Conservation (phyloP, 2,113 vertebrate genomes). For the Forbesichthys agassizii region DNA sequence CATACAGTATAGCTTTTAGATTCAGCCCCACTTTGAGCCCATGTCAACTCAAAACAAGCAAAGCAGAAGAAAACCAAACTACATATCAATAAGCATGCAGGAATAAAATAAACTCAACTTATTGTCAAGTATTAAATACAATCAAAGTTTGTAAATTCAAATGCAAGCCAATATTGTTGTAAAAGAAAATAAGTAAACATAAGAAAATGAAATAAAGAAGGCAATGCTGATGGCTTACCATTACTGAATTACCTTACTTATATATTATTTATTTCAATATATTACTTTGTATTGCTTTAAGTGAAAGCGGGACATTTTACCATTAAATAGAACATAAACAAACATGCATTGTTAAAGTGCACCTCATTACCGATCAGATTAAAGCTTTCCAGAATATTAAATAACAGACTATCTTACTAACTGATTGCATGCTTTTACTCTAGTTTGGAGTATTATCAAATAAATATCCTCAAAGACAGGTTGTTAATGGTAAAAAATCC, state of each 20-base stretch:
- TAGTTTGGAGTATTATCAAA: conserved; percentile 14
- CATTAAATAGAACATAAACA: conserved; percentile 52
- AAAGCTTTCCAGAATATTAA: conserved; percentile 15
- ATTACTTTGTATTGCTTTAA: conserved; percentile 18
- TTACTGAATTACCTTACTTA: not conserved
- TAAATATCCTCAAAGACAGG: conserved; percentile 10
- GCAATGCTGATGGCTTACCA: not conserved
- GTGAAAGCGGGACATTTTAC: conserved; percentile 37
- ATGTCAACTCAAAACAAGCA: conserved; percentile 25
- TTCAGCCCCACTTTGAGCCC: conserved; percentile 9
- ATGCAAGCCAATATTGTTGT: not conserved
- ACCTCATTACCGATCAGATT: conserved; percentile 22
- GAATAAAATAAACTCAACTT: conserved; percentile 39
- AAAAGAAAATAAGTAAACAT: conserved; percentile 21
- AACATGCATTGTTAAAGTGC: conserved; percentile 60
- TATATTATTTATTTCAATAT: not conserved
- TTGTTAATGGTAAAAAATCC: conserved; percentile 5
- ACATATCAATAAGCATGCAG: conserved; percentile 57
- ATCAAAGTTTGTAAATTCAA: conserved; percentile 1
- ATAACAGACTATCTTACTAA: conserved; percentile 14
- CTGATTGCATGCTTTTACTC: conserved; percentile 48
- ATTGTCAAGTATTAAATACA: conserved; percentile 39
- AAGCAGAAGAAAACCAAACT: conserved; percentile 36
- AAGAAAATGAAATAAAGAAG: conserved; percentile 18
- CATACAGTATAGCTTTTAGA: conserved; percentile 1